Conservation (phyloP, 2,797 vertebrate species). For the Knipowitschia caucasica region DNA sequence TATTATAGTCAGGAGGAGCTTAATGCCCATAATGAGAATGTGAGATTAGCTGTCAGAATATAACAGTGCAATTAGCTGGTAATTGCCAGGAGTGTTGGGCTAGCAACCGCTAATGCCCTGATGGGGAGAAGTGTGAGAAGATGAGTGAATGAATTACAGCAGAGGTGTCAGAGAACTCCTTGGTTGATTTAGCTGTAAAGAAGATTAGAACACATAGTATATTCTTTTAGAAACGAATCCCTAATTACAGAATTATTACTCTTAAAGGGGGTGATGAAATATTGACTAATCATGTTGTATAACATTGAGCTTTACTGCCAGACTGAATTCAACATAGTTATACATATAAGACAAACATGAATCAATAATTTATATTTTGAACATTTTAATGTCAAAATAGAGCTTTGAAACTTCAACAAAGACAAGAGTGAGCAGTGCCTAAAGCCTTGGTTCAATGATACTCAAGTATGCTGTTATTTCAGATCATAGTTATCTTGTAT, state of each 20-base stretch:
- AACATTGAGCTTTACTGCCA: too few relatives aligned
- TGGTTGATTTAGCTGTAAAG: background rate
- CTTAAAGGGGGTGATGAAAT: background rate
- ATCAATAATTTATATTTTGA: too few relatives aligned
- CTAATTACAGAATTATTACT: background rate
- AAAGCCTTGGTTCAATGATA: too few relatives aligned
- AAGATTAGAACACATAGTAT: background rate
- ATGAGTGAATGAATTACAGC: slow-evolving; percentile 3
- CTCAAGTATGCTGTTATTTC: too few relatives aligned
- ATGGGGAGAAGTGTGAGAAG: background rate
- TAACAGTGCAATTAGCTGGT: slow-evolving; percentile 8
- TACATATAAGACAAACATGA: too few relatives aligned
- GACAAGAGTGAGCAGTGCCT: too few relatives aligned
- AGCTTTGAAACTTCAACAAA: too few relatives aligned
- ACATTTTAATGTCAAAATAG: too few relatives aligned
- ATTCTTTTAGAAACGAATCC: background rate
- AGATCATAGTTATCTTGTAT: too few relatives aligned
- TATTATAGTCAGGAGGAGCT: background rate
- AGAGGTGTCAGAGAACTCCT: background rate
- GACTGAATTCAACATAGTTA: too few relatives aligned
- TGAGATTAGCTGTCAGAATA: background rate
- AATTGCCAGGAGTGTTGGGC: slow-evolving; percentile 5
- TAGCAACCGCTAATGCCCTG: background rate
- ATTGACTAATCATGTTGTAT: too few relatives aligned
- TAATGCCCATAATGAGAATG: background rate